These are phyloP conservation scores for Spondyliosoma cantharus DNA, from an alignment of 2,797 vertebrate genomes.

Conservation along the genomic window DNA sequence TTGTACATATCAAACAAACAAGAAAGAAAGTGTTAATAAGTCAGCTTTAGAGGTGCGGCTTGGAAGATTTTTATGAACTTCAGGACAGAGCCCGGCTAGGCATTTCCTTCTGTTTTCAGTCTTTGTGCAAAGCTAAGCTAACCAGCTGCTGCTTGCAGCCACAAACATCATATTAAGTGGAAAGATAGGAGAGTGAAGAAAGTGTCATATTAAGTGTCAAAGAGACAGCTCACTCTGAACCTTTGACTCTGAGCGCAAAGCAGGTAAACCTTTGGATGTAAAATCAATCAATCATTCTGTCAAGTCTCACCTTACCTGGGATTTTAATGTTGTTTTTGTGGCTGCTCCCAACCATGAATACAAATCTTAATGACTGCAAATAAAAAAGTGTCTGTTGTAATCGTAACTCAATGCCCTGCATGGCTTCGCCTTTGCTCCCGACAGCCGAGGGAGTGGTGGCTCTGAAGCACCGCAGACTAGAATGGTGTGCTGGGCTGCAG, in stretches of 20 bases:
- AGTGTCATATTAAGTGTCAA: background rate
- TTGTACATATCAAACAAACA: background rate
- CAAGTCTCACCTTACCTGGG: background rate
- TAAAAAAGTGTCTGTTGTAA: background rate
- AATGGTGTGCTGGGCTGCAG: background rate
- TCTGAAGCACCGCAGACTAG: background rate
- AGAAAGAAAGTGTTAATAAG: background rate
- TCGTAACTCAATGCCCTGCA: background rate
- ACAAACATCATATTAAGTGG: background rate
- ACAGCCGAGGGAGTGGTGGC: background rate
- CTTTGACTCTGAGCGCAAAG: background rate
- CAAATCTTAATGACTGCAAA: conserved; percentile 5
- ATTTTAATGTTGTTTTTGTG: background rate
- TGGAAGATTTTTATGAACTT: too few species aligned
- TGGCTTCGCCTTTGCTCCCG: background rate
- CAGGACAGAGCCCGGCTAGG: too few species aligned
- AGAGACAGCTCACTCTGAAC: background rate
- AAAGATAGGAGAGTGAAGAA: background rate
- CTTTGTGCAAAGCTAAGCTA: background rate
- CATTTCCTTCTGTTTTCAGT: background rate
- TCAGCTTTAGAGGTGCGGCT: too few species aligned
- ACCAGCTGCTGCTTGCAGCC: background rate
- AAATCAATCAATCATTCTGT: background rate
- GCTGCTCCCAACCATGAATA: background rate
- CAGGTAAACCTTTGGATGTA: background rate